Conservation (phyloP, 2,888 invertebrate species). For the Phasia obesa region DNA sequence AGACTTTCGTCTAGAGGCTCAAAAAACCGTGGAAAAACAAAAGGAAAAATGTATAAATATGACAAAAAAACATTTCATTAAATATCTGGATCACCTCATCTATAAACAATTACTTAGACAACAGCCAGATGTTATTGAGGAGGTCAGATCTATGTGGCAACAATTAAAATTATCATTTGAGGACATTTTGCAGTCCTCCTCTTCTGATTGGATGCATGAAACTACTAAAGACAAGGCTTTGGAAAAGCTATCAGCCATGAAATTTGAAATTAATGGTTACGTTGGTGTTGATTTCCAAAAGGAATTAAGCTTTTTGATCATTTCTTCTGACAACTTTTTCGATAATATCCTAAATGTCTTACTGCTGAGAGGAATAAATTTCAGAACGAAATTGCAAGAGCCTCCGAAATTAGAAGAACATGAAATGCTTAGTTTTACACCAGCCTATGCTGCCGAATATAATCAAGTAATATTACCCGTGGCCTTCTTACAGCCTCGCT, state of each 20-base stretch:
- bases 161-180: constrained; percentile 75
- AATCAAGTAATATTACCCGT: constrained; percentile 77
- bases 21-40: constrained; percentile 68
- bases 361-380: constrained; percentile 72
- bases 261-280: constrained; percentile 74
- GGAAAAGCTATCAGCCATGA: constrained; percentile 76
- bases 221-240: constrained; percentile 74
- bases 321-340: constrained; percentile 76
- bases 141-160: constrained; percentile 75
- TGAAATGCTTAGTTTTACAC: constrained; percentile 71
- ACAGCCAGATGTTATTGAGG: constrained; percentile 59
- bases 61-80: constrained; percentile 74
- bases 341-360: constrained; percentile 76
- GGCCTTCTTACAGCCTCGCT: constrained; percentile 77
- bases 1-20: constrained; percentile 73
- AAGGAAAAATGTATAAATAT: constrained; percentile 74
- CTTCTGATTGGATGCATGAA: constrained; percentile 74
- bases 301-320: constrained; percentile 73
- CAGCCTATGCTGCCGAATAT: constrained; percentile 74
- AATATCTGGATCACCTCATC: constrained; percentile 77
- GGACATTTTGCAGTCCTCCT: constrained; percentile 71
- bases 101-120: constrained; percentile 72
- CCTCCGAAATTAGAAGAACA: constrained; percentile 70
- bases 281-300: constrained; percentile 73
- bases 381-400: constrained; percentile 72